These are phyloP conservation scores for Eristalis intricaria DNA, from an alignment of 2,888 invertebrate genomes.

Conservation along the genomic window DNA sequence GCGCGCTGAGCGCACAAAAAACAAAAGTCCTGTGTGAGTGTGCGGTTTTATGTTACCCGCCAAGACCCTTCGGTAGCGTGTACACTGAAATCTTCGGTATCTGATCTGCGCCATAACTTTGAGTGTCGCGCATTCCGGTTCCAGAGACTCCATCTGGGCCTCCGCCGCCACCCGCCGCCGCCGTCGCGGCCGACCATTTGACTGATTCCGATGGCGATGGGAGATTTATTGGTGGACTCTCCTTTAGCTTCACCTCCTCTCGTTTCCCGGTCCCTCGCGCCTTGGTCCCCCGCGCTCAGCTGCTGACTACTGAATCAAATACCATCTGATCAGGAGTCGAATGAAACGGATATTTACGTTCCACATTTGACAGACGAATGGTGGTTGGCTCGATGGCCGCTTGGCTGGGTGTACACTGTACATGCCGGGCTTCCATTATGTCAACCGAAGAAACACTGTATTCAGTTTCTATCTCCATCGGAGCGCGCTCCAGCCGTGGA, in stretches of 20 bases:
- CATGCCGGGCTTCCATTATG: slow-evolving; percentile 65
- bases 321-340: slow-evolving; percentile 51
- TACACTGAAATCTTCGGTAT: slow-evolving; percentile 52
- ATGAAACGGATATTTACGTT: slow-evolving; percentile 47
- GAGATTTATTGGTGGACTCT: slow-evolving; percentile 64
- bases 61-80: slow-evolving; percentile 14
- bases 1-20: not conserved
- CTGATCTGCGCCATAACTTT: slow-evolving; percentile 64
- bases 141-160: slow-evolving; percentile 42
- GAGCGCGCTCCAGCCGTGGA: slow-evolving; percentile 56
- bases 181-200: slow-evolving; percentile 38
- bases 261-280: not conserved
- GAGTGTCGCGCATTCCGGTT: slow-evolving; percentile 69
- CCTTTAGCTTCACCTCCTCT: not conserved
- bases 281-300: not conserved
- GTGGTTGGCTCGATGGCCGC: not conserved
- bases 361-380: slow-evolving; percentile 59
- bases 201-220: slow-evolving; percentile 60
- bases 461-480: slow-evolving; percentile 67
- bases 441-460: slow-evolving; percentile 52
- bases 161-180: not conserved
- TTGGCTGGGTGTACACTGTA: slow-evolving; percentile 54
- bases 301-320: slow-evolving; percentile 44
- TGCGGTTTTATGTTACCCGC: slow-evolving; percentile 64
- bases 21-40: slow-evolving; percentile 57